Base-by-base conservation (phyloP, 2,113 vertebrate species). In the Ailurus styani region DNA sequence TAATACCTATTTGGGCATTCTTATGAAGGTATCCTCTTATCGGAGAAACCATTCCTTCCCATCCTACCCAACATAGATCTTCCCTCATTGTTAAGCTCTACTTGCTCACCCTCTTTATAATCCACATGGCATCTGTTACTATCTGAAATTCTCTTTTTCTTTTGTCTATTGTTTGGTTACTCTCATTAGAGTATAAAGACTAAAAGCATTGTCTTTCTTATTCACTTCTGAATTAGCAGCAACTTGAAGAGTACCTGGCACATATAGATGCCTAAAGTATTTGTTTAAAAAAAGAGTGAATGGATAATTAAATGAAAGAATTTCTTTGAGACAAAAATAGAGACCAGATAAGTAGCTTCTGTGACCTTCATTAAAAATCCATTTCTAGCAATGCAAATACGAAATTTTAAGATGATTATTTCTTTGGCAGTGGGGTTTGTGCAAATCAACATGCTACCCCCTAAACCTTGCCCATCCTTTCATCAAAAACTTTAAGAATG, bases 161-260 rank as follows among this genome's bases (percentile, higher is more conserved):
- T 42, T 42, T 21, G 15, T 29, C 66, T 47, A 54, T 37, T 60
- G 23, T 23, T 75, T 66, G 4, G 4, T 64, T 52, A 57, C 10
- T 94, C n/a, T 86, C 13, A 29, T 11, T 72, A 20, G 23, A 73
- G 34, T 60, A 20, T 52, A 68, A 52, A 64, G 45, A 64, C 11
- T 83, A 66, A 15, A 40, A 50, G 6, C n/a, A 50, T 40, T 3
- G 4, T 15, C 34, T 92, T 92, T 54, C 13, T 90, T 2, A 64
- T 78, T 75, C 2, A 62, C 89, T 96, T 94, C 15, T 94, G 34
- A 75, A 70, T 79, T 62, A 91, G 17, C n/a, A 93, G 15, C 25
- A 54, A 50, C 12, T 82, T 27, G n/a, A 87, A 73, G 25, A 91
- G 2, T 68, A 23, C n/a, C 52, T 85, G 17, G 9, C 27, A 52